phyloP scores from a whole-genome alignment of 1,140 invertebrate species.

The Amphibalanus amphitrite region DNA sequence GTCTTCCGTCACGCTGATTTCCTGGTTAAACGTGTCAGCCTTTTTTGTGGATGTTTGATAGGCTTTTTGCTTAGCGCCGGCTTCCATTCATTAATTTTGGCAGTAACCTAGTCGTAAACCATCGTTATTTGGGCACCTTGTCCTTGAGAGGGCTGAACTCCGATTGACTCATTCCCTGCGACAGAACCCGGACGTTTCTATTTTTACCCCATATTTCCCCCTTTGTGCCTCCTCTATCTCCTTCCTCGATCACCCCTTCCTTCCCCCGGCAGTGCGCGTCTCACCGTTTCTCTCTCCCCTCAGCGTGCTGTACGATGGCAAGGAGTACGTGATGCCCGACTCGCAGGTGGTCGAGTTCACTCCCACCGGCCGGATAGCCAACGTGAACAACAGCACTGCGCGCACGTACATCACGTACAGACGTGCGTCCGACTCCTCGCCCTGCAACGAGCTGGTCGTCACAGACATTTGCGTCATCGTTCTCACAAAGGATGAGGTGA shows the following conservation, averaged over 20 bases:
- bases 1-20: too few species aligned
- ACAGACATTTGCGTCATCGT: slow-evolving; percentile 94
- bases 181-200: too few species aligned
- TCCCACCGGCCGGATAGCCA: slow-evolving; percentile 67
- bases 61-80: too few species aligned
- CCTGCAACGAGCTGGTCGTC: slow-evolving; percentile 91
- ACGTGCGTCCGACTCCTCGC: slow-evolving; percentile 58
- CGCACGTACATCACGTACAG: slow-evolving; percentile 86
- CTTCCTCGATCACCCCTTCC: not conserved
- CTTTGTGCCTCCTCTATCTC: slow-evolving; percentile 1
- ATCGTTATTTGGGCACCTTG: too few species aligned
- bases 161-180: too few species aligned
- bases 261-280: too few species aligned
- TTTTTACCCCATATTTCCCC: not conserved
- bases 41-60: too few species aligned
- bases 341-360: slow-evolving; percentile 78
- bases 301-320: slow-evolving; percentile 81
- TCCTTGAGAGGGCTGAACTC: too few species aligned
- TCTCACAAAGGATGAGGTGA: slow-evolving; percentile 67
- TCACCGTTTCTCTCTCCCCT: not conserved
- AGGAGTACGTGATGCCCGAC: slow-evolving; percentile 80
- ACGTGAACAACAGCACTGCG: slow-evolving; percentile 87
- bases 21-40: too few species aligned
- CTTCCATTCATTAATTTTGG: too few species aligned
- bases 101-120: too few species aligned